phyloP scores from a whole-genome alignment of 2,113 vertebrate species.

The Stigmatopora argus region DNA sequence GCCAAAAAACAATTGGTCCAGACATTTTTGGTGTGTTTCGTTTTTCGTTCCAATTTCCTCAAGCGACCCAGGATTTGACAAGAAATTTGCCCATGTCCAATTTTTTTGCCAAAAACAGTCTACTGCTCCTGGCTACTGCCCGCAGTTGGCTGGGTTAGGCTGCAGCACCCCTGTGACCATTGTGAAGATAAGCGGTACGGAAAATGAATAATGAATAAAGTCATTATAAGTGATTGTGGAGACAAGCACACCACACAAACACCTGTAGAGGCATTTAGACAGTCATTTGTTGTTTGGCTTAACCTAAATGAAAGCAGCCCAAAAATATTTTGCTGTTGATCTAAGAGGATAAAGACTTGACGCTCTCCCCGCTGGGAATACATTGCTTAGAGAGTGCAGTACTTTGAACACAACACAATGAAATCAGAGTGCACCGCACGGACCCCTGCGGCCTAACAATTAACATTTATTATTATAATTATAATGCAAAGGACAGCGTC shows the following conservation, averaged over 20 bases:
- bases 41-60: too few relatives aligned
- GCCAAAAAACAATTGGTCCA: too few relatives aligned
- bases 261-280: neutral
- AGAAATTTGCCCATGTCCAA: too few relatives aligned
- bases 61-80: too few relatives aligned
- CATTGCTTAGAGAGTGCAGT: conserved; percentile 32
- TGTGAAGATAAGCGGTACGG: too few relatives aligned
- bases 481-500: neutral
- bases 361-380: conserved; percentile 19
- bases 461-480: neutral
- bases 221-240: neutral
- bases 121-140: too few relatives aligned
- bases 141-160: too few relatives aligned
- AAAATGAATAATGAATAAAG: neutral
- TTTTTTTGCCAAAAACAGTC: too few relatives aligned
- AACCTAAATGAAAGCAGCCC: neutral
- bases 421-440: neutral
- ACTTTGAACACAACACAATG: conserved; percentile 14
- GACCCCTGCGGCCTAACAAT: neutral
- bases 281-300: neutral
- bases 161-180: too few relatives aligned
- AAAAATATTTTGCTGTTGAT: neutral
- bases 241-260: neutral
- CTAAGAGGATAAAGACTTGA: conserved; percentile 12
- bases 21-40: too few relatives aligned